phyloP scores from a whole-genome alignment of 1,140 invertebrate genomes.

The Steinernema feltiae region DNA sequence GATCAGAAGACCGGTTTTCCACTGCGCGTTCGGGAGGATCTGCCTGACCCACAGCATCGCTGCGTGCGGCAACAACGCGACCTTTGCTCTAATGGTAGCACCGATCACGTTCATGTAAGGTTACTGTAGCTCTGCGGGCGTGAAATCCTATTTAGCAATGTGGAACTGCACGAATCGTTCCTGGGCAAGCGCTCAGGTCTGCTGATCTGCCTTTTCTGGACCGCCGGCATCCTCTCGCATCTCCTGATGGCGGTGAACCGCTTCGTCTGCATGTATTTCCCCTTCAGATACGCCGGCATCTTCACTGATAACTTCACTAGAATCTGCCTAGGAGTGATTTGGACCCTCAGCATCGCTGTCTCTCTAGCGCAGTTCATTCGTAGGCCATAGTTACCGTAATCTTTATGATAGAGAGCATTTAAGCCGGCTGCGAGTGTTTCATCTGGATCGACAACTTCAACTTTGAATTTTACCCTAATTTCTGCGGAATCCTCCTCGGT shows the following conservation, averaged over 20 bases:
- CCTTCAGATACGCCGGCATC: not conserved
- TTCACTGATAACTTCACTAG: not conserved
- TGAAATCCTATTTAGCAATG: not conserved
- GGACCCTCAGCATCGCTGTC: not conserved
- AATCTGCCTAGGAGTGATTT: not conserved
- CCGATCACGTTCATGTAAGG: not conserved
- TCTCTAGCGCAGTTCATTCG: not conserved
- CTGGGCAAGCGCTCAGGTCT: not conserved
- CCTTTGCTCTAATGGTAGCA: not conserved
- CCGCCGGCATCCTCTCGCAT: not conserved
- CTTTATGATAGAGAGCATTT: not conserved
- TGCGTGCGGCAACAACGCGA: not conserved
- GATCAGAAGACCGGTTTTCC: not conserved
- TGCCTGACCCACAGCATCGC: not conserved
- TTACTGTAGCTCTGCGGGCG: too few relatives aligned
- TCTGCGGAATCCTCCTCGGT: not conserved
- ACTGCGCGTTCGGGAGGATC: not conserved
- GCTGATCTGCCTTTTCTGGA: not conserved
- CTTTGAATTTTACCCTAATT: not conserved
- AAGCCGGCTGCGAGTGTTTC: not conserved
- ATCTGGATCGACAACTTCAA: not conserved
- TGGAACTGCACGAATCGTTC: not conserved
- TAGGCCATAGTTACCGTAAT: not conserved
- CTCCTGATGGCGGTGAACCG: not conserved
- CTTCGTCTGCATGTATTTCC: conserved; percentile 6